These are phyloP conservation scores for Rhodinocichla rosea DNA, from an alignment of 2,113 vertebrate genomes.

Conservation along the genomic window DNA sequence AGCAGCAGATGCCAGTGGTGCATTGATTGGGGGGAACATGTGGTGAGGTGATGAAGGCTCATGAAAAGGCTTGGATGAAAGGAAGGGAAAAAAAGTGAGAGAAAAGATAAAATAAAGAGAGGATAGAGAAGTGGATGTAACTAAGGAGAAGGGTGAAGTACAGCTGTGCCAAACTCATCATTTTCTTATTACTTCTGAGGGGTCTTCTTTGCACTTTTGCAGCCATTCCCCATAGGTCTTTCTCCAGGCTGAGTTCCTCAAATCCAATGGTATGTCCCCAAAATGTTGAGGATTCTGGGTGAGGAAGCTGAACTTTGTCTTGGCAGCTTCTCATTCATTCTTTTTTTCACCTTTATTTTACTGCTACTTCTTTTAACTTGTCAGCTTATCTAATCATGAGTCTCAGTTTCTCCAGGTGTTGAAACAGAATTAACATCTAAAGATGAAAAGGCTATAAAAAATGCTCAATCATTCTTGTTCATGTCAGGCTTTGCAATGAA, in stretches of 20 bases:
- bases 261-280: neutral
- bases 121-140: neutral
- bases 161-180: neutral
- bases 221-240: neutral
- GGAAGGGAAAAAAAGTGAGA: neutral
- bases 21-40: neutral
- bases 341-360: neutral
- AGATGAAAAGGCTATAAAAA: slow-evolving; percentile 36
- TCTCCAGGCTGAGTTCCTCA: neutral
- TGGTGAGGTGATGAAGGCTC: neutral
- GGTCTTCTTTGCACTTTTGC: neutral
- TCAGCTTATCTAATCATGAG: neutral
- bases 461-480: slow-evolving; percentile 1
- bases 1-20: neutral
- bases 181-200: neutral
- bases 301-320: neutral
- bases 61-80: neutral
- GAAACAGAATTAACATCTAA: neutral
- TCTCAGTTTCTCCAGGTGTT: slow-evolving; percentile 27
- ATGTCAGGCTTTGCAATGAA: slow-evolving; percentile 7
- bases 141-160: neutral
- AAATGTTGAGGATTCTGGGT: neutral
- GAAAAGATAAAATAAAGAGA: neutral
- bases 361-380: neutral
- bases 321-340: neutral